Percentiles rank a stretch among this genome's conserved stretches.
These are phyloP conservation scores for Acromyrmex echinatior DNA, from an alignment of 1,140 invertebrate species.

Conservation along the genomic window DNA sequence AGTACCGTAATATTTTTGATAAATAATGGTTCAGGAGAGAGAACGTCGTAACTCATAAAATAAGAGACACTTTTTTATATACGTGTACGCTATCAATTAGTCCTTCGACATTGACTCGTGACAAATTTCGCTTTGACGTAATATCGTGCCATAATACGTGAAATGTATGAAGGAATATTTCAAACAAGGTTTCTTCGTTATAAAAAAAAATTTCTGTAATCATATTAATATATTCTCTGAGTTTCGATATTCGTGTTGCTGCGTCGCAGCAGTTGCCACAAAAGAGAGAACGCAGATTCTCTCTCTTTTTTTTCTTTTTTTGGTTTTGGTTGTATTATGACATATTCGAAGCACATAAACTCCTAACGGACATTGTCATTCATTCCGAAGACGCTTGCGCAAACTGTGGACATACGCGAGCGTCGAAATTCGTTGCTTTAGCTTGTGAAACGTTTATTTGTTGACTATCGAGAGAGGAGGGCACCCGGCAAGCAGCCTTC, in stretches of 20 bases:
- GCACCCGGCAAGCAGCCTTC: conserved; percentile 69
- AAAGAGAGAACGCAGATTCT: background rate
- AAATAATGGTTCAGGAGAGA: background rate
- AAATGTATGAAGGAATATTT: conserved; percentile 14
- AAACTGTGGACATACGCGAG: conserved; percentile 25
- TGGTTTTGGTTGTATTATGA: background rate
- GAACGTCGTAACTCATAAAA: conserved; percentile 1
- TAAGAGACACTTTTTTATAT: background rate
- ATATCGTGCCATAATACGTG: background rate
- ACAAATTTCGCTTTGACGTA: conserved; percentile 14
- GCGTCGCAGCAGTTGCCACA: background rate
- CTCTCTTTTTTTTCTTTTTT: no score
- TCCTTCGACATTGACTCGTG: background rate
- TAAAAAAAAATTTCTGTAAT: background rate
- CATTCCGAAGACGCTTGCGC: conserved; percentile 25
- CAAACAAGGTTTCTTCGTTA: background rate
- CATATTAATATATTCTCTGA: background rate
- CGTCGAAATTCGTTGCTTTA: conserved; percentile 34
- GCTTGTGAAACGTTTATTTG: conserved; percentile 54
- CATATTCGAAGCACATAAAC: background rate
- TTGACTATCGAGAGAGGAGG: conserved; percentile 53
- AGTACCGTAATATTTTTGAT: background rate
- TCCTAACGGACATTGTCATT: background rate
- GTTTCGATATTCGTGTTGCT: background rate
- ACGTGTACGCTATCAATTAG: background rate